Evolutionary conservation across 1,140 invertebrate species (phyloP), one percentile per base, ranked within the genome.

Genomic region (Melipona quadrifasciata): DNA sequence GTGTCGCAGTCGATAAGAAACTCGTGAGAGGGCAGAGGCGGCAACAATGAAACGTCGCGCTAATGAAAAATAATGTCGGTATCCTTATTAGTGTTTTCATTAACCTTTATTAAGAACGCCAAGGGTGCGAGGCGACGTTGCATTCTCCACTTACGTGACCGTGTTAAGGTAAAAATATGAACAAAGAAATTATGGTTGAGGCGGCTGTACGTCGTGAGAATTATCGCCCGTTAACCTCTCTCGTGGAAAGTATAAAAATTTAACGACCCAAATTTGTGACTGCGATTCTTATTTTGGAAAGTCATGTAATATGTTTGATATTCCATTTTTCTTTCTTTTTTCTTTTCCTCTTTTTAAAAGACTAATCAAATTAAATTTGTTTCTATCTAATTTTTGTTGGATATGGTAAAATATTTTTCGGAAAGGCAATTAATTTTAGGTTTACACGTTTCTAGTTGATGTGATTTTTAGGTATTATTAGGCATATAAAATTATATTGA

Each of bases 31-130:
- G 51, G 5, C 6, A 70, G 31, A 17, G n/a, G 6, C 12, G 19
- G 12, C 11, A 4, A n/a, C 24, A 27, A 24, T 61, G 58, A 6
- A 39, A 53, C 71, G 80, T 82, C 71, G 51, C 21, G 71, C 16
- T 82, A 67, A 82, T 75, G 71, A 75, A 65, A 82, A 82, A 75
- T 82, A 82, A 75, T 65, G 58, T 51, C 39, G 14, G 27, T 19
- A 34, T 74, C 70, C 79, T 80, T 72, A 73, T 81, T 81, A 81
- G 57, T 64, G 58, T 81, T 81, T 81, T 74, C 80, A 74, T 81
- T 81, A 75, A 39, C 57, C 80, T 75, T 82, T 75, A 82, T 82
- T 82, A 82, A 58, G 47, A 27, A 11, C 71, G 27, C 27, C 24
- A 27, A n/a, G 79, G 6, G 34, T n/a, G 17, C 17, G 2, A 12